phyloP scores from a whole-genome alignment of 2,113 vertebrate genomes.

The Plestiodon gilberti region DNA sequence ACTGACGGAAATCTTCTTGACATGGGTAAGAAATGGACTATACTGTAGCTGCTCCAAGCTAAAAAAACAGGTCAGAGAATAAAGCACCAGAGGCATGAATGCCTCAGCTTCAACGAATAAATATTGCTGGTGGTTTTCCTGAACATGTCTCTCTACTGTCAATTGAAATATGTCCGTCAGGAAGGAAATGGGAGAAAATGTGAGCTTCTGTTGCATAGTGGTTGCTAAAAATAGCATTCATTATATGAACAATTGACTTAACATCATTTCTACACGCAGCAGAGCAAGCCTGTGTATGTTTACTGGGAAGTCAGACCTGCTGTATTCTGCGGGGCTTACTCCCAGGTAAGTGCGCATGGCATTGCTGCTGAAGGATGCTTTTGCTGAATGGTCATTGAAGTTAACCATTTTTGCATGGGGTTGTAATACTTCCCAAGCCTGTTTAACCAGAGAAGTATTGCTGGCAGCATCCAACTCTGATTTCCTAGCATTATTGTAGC shows the following conservation, averaged over 20 bases:
- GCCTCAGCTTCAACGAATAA: neutral
- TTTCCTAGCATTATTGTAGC: neutral
- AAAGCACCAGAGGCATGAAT: slow-evolving; percentile 19
- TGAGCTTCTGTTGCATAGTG: neutral
- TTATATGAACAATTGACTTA: neutral
- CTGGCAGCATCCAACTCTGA: neutral
- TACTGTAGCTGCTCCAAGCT: slow-evolving; percentile 2
- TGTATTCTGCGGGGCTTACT: too few species aligned
- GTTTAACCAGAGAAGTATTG: neutral
- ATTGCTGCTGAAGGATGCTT: neutral
- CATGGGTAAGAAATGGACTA: neutral
- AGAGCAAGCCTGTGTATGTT: too few species aligned
- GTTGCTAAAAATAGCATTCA: neutral
- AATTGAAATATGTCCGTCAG: neutral
- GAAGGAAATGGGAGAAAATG: neutral
- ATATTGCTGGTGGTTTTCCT: accelerated
- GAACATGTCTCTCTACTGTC: neutral
- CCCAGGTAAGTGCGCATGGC: too few species aligned
- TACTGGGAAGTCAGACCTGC: too few species aligned
- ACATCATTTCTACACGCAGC: neutral
- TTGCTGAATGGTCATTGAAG: neutral
- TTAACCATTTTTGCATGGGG: neutral
- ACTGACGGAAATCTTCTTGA: slow-evolving; percentile 44
- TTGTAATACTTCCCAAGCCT: neutral
- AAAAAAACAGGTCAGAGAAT: slow-evolving; percentile 20